Evolutionary conservation across 2,888 invertebrate genomes (phyloP).

Genomic region (Trisateles emortualis): DNA sequence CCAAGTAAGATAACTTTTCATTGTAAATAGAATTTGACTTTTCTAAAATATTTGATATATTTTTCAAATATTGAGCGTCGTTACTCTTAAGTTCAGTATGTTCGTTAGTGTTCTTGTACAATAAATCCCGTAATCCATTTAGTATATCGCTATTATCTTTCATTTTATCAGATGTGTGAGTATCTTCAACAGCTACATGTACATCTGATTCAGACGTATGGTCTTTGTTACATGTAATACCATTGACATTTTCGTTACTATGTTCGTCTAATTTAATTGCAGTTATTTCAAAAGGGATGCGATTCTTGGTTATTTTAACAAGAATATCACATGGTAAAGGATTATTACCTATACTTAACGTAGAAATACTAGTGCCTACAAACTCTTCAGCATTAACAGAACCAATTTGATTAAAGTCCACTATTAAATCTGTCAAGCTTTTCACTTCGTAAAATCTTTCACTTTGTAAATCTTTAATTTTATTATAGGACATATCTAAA

Average conservation of each 20-base stretch:
- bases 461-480: constrained; percentile 59
- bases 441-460: constrained; percentile 65
- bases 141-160: constrained; percentile 30
- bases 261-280: constrained; percentile 52
- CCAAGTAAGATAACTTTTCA: constrained; percentile 34
- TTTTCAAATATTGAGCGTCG: not conserved
- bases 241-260: constrained; percentile 51
- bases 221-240: constrained; percentile 53
- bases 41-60: constrained; percentile 32
- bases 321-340: constrained; percentile 67
- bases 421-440: constrained; percentile 58
- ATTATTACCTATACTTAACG: constrained; percentile 72
- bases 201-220: constrained; percentile 3
- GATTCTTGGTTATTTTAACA: constrained; percentile 51
- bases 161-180: constrained; percentile 5
- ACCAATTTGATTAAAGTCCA: constrained; percentile 67
- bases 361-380: constrained; percentile 49
- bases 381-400: constrained; percentile 60
- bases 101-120: constrained; percentile 32
- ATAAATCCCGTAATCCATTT: constrained; percentile 43
- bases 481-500: constrained; percentile 70
- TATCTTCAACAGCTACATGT: too few species aligned
- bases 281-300: constrained; percentile 51
- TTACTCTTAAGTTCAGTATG: constrained; percentile 3
- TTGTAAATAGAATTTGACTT: constrained; percentile 30